Evolutionary conservation across 2,797 vertebrate species (phyloP).

Genomic region (Oophaga sylvatica): DNA sequence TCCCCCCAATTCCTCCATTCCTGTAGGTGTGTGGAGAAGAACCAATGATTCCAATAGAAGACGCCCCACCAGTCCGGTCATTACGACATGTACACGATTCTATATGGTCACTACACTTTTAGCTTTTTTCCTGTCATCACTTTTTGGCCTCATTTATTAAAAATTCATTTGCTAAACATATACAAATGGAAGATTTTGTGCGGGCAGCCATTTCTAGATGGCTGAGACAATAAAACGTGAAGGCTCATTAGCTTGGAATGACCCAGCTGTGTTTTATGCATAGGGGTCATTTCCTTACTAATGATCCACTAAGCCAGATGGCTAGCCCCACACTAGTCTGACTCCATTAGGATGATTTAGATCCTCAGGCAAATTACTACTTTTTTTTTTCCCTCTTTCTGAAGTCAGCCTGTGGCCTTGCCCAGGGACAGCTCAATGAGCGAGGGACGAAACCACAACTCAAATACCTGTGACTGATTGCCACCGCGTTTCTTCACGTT

Average conservation of each 20-base stretch:
- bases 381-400: constrained; percentile 5
- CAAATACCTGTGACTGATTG: constrained; percentile 21
- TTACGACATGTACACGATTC: not conserved
- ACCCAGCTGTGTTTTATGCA: constrained; percentile 67
- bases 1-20: too few species aligned
- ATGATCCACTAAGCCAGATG: constrained; percentile 70
- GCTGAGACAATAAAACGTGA: constrained; percentile 66
- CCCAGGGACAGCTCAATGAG: constrained; percentile 39
- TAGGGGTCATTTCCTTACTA: constrained; percentile 70
- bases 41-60: not conserved
- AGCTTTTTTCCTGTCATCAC: too few species aligned
- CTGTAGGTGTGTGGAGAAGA: not conserved
- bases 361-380: constrained; percentile 66
- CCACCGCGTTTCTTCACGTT: not conserved
- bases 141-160: constrained; percentile 12
- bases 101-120: not conserved
- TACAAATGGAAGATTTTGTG: constrained; percentile 23
- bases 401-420: constrained; percentile 35
- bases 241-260: constrained; percentile 70
- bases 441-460: not conserved
- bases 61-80: not conserved
- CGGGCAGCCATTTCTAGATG: constrained; percentile 53
- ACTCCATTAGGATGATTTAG: constrained; percentile 66
- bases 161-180: constrained; percentile 17
- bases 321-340: constrained; percentile 63